Conservation (phyloP, 2,113 vertebrate genomes). For the Alligator mississippiensis region DNA sequence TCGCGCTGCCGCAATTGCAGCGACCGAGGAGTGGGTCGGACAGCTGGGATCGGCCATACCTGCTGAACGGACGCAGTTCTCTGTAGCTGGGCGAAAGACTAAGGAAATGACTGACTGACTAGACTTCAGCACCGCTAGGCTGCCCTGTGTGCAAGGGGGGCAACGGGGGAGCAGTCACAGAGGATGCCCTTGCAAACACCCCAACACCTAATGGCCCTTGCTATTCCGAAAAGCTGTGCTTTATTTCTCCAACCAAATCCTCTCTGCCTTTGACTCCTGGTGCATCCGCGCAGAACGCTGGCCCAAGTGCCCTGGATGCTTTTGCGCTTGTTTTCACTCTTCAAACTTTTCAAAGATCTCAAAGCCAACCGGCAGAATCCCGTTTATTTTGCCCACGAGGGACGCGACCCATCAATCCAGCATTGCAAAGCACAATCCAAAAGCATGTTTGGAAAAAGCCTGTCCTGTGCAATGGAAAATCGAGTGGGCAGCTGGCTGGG, state of each 20-base stretch:
- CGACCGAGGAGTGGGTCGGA: too few relatives aligned
- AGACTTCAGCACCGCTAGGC: neutral
- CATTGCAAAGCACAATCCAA: fast-evolving
- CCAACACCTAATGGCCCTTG: too few relatives aligned
- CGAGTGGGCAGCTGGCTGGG: fast-evolving
- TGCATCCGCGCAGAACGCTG: neutral
- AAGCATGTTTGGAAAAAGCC: fast-evolving
- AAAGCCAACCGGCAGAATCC: neutral
- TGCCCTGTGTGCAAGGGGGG: neutral
- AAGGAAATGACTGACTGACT: too few relatives aligned
- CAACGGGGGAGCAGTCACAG: neutral
- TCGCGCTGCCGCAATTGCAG: neutral
- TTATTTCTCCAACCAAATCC: neutral
- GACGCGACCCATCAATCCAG: neutral
- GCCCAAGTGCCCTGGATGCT: neutral
- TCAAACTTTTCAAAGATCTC: fast-evolving
- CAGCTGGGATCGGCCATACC: neutral
- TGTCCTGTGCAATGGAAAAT: fast-evolving
- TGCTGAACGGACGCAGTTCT: neutral
- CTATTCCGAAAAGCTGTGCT: too few relatives aligned
- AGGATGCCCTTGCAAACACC: too few relatives aligned
- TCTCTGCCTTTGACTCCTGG: neutral
- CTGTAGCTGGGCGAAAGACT: neutral
- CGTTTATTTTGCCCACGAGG: fast-evolving
- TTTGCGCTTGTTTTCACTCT: neutral